Base-by-base conservation (phyloP, 2,888 invertebrate genomes). In the Agonopterix alstromeriana region DNA sequence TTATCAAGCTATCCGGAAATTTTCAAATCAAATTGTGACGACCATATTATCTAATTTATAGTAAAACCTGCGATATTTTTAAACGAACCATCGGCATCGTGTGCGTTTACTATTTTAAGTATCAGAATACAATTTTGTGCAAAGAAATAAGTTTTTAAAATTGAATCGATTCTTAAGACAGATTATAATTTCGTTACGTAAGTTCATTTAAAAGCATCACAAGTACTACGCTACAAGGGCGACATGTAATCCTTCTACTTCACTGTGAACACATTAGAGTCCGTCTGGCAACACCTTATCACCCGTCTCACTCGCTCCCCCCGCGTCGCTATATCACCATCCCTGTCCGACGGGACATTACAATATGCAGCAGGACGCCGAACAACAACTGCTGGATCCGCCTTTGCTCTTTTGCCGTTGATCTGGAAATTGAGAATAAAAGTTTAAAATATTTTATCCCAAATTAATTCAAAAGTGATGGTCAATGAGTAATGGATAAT, bases 331-430 rank as follows among this genome's bases (percentile, higher is more conserved):
- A 27, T 27, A 27, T 63, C 63, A 60, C 63, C 60, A 61, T 65
- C 67, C 56, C 65, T 56, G 62, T 67, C 64, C 48, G 53, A 61
- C 48, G 53, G 61, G 61, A 62, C 74, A 87, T 95, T 97, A 97
- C 94, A 97, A 93, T 92, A 97, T 96, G 92, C 95, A 94, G 91
- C 97, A 97, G 64, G 96, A 94, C 70, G 96, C 93, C 72, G 96
- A 95, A 92, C 97, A 97, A 92, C 97, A 97, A 93, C 95, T 95
- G 91, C 95, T 96, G 72, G 96, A 95, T 64, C 96, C 96, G 63
- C 96, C 96, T 94, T 97, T 97, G 91, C 96, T 96, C 90, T 97
- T 97, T 90, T 96, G 96, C 90, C 96, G 93, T 92, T 97, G 96
- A 94, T 97, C 97, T 97, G 92, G 67, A 93, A 92, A 46, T 36